A percentile compares a stretch with the other conserved stretches of the same genome.
These are phyloP conservation scores for Gymnoscopelus microlampas DNA, from an alignment of 2,797 vertebrate genomes.

Conservation along the genomic window DNA sequence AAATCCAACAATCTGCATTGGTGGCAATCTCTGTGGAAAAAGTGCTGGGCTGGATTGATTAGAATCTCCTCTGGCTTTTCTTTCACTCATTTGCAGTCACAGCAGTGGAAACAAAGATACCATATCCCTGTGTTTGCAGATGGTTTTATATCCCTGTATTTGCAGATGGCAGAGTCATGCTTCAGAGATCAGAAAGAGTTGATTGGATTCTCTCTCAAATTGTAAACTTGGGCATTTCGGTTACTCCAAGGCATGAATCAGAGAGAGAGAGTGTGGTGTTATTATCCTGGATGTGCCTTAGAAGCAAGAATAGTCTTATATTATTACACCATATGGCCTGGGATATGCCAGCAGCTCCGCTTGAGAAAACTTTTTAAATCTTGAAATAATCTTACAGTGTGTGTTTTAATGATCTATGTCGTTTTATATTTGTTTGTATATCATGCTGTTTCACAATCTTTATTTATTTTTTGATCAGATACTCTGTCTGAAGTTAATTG, in stretches of 20 bases:
- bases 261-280: constrained; percentile 25
- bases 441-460: too few relatives aligned
- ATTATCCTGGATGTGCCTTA: constrained; percentile 35
- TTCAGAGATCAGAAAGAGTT: constrained; percentile 8
- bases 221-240: constrained; percentile 5
- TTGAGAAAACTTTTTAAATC: too few relatives aligned
- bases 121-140: neutral
- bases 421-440: too few relatives aligned
- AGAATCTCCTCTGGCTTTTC: neutral
- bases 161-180: constrained; percentile 10
- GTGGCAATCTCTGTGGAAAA: too few relatives aligned
- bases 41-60: neutral
- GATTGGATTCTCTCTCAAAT: constrained; percentile 23
- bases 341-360: too few relatives aligned
- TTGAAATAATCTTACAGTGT: too few relatives aligned
- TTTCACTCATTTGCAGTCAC: constrained; percentile 36
- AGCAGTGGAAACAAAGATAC: constrained; percentile 17
- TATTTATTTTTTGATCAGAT: too few relatives aligned
- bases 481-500: too few relatives aligned
- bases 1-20: too few relatives aligned
- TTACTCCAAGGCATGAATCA: constrained; percentile 18
- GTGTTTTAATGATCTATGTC: too few relatives aligned
- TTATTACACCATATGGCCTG: too few relatives aligned
- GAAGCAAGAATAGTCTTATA: neutral
- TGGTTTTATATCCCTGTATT: neutral